Conservation (phyloP, 2,113 vertebrate species). For the Ibidorhyncha struthersii region DNA sequence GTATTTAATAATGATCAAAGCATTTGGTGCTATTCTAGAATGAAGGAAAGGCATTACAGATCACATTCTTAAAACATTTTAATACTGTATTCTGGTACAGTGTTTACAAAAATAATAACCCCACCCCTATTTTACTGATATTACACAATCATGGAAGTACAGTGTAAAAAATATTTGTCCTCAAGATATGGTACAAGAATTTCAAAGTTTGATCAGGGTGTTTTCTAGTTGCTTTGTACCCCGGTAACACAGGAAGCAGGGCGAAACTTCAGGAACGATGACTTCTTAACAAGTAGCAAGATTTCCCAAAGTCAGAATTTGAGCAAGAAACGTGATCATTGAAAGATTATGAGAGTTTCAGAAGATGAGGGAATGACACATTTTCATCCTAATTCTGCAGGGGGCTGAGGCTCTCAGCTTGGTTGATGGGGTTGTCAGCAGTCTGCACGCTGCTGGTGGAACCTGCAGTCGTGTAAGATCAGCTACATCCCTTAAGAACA, state of each 20-base stretch:
- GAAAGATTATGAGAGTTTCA: background rate
- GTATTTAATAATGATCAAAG: background rate
- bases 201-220: background rate
- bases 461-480: background rate
- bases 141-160: background rate
- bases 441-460: background rate
- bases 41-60: constrained; percentile 49
- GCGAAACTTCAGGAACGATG: background rate
- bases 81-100: background rate
- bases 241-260: background rate
- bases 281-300: background rate
- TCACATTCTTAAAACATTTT: background rate
- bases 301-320: background rate
- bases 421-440: background rate
- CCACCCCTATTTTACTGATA: background rate
- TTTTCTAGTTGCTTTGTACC: background rate
- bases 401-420: background rate
- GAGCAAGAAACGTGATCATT: background rate
- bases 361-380: background rate
- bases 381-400: background rate
- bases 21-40: constrained; percentile 7
- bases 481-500: background rate
- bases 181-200: background rate
- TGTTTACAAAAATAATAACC: background rate
- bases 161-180: background rate